Conservation (phyloP, 2,888 invertebrate genomes). For the Hydrotaea diabolus region DNA sequence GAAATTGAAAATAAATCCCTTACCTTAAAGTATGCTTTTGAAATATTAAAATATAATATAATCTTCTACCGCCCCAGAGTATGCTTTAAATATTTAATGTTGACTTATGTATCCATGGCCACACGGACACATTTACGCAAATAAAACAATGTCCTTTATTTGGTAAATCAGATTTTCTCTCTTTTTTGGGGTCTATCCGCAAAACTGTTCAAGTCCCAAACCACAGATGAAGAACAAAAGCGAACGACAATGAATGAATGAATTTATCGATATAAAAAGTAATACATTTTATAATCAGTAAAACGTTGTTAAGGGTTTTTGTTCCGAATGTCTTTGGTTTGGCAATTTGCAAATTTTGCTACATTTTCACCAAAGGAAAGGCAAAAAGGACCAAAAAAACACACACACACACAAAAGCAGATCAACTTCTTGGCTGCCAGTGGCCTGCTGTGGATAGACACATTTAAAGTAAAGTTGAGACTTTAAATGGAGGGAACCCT, state of each 20-base stretch:
- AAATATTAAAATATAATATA: background rate
- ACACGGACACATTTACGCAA: background rate
- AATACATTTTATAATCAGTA: slow-evolving; percentile 15
- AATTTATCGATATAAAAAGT: background rate
- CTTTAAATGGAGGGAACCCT: too few species aligned
- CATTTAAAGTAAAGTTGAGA: too few species aligned
- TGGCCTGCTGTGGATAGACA: too few species aligned
- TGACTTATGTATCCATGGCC: background rate
- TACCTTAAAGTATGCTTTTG: background rate
- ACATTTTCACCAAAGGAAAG: too few species aligned
- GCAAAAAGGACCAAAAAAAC: too few species aligned
- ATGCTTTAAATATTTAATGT: slow-evolving; percentile 6
- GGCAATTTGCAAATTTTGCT: background rate
- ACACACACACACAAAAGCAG: too few species aligned
- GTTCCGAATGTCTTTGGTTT: background rate
- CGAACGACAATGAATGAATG: background rate
- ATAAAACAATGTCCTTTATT: background rate
- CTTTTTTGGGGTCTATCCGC: background rate
- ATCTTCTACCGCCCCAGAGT: background rate
- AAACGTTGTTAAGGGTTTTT: background rate
- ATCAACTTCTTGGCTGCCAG: too few species aligned
- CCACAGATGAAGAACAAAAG: background rate
- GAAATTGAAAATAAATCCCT: slow-evolving; percentile 1
- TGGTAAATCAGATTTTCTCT: background rate
- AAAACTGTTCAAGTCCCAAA: background rate